These are phyloP conservation scores for Caenorhabditis sinica DNA, from an alignment of 2,888 invertebrate genomes.

Conservation along the genomic window DNA sequence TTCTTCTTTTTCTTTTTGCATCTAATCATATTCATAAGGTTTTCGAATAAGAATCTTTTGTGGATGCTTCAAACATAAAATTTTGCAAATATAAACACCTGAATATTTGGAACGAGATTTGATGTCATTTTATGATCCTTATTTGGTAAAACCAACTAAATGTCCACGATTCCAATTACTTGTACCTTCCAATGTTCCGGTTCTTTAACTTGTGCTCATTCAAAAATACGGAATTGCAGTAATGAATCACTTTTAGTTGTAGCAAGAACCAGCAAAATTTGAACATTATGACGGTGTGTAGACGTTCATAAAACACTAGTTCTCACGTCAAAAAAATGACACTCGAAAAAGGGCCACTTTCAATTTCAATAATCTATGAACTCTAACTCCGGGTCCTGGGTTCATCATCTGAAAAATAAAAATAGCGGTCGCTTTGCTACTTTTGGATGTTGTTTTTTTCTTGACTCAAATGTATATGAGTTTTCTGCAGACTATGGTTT, in stretches of 20 bases:
- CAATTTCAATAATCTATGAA: constrained; percentile 55
- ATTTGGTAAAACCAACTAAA: no score
- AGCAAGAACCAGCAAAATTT: constrained; percentile 11
- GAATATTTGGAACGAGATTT: no score
- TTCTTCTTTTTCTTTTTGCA: background rate
- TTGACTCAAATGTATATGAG: background rate
- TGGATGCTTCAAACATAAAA: no score
- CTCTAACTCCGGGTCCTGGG: constrained; percentile 11
- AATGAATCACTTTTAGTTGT: constrained; percentile 34
- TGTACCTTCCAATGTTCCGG: background rate
- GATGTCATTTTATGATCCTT: no score
- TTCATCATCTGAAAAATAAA: constrained; percentile 27
- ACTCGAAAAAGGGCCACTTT: constrained; percentile 29
- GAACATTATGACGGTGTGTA: constrained; percentile 33
- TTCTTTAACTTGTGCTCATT: constrained; percentile 22
- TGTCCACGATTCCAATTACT: no score
- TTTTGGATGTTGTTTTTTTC: constrained; percentile 1
- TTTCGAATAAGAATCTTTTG: background rate
- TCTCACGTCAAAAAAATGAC: constrained; percentile 21
- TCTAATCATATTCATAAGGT: constrained; percentile 18
- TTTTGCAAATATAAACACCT: no score
- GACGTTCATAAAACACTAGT: constrained; percentile 50
- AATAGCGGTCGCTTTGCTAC: background rate
- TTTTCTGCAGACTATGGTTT: background rate
- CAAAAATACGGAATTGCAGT: constrained; percentile 12